Evolutionary conservation across 2,888 invertebrate genomes (phyloP), one percentile per base, ranked within the genome.

Genomic region (Pheosia tremula): DNA sequence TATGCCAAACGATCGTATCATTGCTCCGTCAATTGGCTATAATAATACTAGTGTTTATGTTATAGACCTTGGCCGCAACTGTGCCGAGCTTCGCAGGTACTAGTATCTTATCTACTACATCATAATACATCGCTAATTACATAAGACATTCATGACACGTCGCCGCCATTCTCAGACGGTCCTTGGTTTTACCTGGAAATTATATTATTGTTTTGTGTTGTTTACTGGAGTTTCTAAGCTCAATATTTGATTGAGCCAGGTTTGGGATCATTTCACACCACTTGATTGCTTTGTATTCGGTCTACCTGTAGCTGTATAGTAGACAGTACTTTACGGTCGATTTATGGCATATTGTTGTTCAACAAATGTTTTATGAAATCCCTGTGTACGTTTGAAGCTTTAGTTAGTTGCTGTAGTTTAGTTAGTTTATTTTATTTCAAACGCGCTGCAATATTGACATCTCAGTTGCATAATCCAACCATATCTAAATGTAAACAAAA

Each of bases 11-110:
- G 71, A 81, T 80, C 64, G 69, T 73, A 74, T 72, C 72, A 76
- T 75, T 75, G 74, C 74, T 72, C 72, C 67, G 72, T 78, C 81
- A 85, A 87, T 85, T 83, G 82, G 70, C 76, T 80, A 71, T 82
- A 84, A 82, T 81, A 79, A 77, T 69, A 62, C 59, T 61, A 64
- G 61, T 69, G 74, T 79, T 68, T 71, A 64, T 71, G 70, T 75
- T 68, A 63, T 60, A 75, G 73, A 75, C 79, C 81, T 81, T 79
- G 80, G 65, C 67, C 60, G 64, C 66, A 64, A 72, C 73, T 62
- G 67, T 57, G 57, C 38, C 60, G 63, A 68, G 63, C 64, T 67
- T 69, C 62, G 56, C 63, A 65, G 57, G 61, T 38, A 66, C 62
- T 57, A 53, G 61, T 61, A 64, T 64, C 63, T 78, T 81, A 81